phyloP scores from a whole-genome alignment of 2,888 invertebrate species.

The Fragum fragum region DNA sequence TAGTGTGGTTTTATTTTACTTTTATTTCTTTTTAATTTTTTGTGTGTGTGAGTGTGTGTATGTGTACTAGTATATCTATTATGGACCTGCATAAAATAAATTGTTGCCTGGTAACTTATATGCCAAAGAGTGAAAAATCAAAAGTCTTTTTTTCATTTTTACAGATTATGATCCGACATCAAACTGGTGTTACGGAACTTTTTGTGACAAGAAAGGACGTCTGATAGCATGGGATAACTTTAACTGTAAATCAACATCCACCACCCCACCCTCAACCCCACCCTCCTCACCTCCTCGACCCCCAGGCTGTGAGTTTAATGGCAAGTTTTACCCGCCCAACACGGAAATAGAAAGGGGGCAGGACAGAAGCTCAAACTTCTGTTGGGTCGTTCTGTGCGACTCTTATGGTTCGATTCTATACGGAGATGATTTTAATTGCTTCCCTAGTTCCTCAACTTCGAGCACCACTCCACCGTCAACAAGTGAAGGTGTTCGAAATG shows the following conservation, averaged over 20 bases:
- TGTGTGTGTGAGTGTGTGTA: no score
- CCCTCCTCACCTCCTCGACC: neutral
- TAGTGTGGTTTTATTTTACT: no score
- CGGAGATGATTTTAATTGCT: slow-evolving; percentile 44
- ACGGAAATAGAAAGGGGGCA: slow-evolving; percentile 30
- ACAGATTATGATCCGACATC: neutral
- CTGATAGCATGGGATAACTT: slow-evolving; percentile 12
- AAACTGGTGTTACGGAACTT: slow-evolving; percentile 22
- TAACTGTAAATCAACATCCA: neutral
- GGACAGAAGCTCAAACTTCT: slow-evolving; percentile 36
- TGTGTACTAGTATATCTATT: no score
- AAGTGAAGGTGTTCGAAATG: neutral
- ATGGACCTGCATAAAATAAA: no score
- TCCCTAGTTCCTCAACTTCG: slow-evolving; percentile 6
- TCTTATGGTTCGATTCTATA: slow-evolving; percentile 13
- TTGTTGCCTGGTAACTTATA: no score
- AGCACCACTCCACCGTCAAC: neutral
- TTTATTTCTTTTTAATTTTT: no score
- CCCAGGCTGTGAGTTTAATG: slow-evolving; percentile 25
- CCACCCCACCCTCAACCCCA: neutral
- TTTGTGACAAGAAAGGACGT: neutral
- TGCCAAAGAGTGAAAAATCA: no score
- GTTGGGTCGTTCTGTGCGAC: slow-evolving; percentile 34
- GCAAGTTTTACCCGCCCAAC: slow-evolving; percentile 20
- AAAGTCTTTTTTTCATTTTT: neutral